Base-by-base conservation (phyloP, 2,797 vertebrate species). In the Pyrocephalus nanus region DNA sequence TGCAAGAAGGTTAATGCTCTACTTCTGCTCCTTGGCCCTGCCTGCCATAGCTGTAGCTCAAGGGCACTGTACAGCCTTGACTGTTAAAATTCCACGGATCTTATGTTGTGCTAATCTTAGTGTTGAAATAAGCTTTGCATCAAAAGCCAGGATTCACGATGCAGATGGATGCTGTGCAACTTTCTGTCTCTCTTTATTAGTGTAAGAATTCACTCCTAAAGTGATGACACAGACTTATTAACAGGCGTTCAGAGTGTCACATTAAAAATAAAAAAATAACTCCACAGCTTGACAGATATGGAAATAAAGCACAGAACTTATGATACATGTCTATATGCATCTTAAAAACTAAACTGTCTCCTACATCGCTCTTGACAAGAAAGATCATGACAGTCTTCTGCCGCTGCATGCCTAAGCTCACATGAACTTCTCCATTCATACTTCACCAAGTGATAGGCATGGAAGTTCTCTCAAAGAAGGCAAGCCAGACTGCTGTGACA, bases 211-310 rank as follows among this genome's bases (percentile, higher is more conserved):
- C 74, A 34, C 53, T 82, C n/a, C 53, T 67, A 7, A 91, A 84
- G 51, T 57, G 77, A 94, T 61, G 30, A 90, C 53, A 85, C 48
- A 78, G 51, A 62, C 67, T 45, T 67, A 92, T 50, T 65, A 95
- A 87, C 26, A 93, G 64, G 51, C 67, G 77, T 89, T 64, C 57
- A 60, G 89, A 67, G 76, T 42, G 74, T 57, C 89, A 85, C 42
- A 55, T 82, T 90, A 93, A 65, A 90, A 93, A 61, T 69, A 76
- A 90, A 64, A 61, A 53, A 84, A 54, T 66, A 8, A 87, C 67
- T 83, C 58, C 45, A 34, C 50, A 72, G 50, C 72, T 60, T 82
- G 75, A 88, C 53, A 85, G 75, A 42, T 40, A 60, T 1, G 8
- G 30, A 72, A 80, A 36, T 64, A 93, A 82, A 95, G 42, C 36